phyloP scores from a whole-genome alignment of 1,140 invertebrate genomes.

The Dysdera silvatica region DNA sequence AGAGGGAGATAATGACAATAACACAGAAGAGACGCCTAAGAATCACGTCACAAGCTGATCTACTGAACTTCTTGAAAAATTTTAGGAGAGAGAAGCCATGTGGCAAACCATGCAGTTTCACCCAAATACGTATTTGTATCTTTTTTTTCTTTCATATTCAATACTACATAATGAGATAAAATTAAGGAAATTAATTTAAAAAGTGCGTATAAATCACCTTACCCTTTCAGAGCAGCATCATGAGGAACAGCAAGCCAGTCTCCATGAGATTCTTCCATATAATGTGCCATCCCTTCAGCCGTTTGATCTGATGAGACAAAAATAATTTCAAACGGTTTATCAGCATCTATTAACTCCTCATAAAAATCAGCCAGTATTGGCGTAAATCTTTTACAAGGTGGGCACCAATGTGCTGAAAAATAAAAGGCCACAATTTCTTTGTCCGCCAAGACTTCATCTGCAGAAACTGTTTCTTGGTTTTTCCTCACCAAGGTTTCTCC shows the following conservation, averaged over 20 bases:
- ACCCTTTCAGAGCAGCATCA: too few relatives aligned
- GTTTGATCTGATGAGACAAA: conserved; percentile 42
- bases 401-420: conserved; percentile 53
- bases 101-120: too few relatives aligned
- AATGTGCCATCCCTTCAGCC: conserved; percentile 38
- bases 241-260: conserved; percentile 41
- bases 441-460: conserved; percentile 29
- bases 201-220: too few relatives aligned
- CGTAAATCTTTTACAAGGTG: conserved; percentile 49
- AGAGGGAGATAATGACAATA: too few relatives aligned
- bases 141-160: too few relatives aligned
- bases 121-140: too few relatives aligned
- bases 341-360: conserved; percentile 31
- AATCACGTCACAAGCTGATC: too few relatives aligned
- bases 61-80: too few relatives aligned
- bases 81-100: too few relatives aligned
- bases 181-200: too few relatives aligned
- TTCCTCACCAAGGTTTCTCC: conserved; percentile 21
- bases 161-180: too few relatives aligned
- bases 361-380: conserved; percentile 43
- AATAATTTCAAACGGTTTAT: conserved; percentile 39
- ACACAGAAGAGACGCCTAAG: too few relatives aligned
- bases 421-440: conserved; percentile 43
- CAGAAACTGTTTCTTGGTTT: neutral
- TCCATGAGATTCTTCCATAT: conserved; percentile 42